These are phyloP conservation scores for Pampusana beccarii DNA, from an alignment of 2,113 vertebrate genomes.

Conservation along the genomic window DNA sequence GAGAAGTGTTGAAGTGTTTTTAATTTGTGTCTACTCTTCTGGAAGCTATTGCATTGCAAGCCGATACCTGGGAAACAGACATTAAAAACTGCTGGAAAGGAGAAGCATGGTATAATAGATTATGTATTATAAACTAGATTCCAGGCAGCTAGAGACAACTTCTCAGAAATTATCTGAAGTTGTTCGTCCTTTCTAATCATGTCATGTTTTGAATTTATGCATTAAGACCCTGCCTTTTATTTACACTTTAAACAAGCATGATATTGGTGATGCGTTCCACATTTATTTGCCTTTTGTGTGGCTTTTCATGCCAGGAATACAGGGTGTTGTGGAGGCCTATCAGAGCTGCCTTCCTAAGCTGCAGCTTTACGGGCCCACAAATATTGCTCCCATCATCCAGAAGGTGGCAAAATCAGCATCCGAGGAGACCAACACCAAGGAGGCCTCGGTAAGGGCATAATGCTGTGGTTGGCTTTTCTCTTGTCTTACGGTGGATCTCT, in stretches of 20 bases:
- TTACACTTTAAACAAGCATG: background rate
- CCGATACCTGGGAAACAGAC: background rate
- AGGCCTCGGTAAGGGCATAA: conserved; percentile 86
- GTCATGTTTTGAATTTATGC: background rate
- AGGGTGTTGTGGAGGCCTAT: conserved; percentile 96
- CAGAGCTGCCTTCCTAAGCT: conserved; percentile 96
- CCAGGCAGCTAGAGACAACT: background rate
- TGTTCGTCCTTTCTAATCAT: background rate
- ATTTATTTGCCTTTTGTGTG: background rate
- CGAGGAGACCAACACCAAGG: conserved; percentile 93
- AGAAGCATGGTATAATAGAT: background rate
- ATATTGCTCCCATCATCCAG: conserved; percentile 97
- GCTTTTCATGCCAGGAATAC: conserved; percentile 82
- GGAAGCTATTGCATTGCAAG: background rate
- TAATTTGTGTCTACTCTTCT: background rate
- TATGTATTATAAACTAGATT: background rate
- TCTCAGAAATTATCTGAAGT: background rate
- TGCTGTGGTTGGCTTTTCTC: background rate
- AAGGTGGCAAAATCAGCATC: conserved; percentile 94
- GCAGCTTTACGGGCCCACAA: conserved; percentile 94
- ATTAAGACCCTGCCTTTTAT: background rate
- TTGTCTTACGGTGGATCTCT: background rate
- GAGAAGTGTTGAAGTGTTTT: background rate
- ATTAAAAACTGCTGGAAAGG: background rate
- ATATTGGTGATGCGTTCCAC: background rate